phyloP scores from a whole-genome alignment of 2,888 invertebrate species.

The Tetropium fuscum region DNA sequence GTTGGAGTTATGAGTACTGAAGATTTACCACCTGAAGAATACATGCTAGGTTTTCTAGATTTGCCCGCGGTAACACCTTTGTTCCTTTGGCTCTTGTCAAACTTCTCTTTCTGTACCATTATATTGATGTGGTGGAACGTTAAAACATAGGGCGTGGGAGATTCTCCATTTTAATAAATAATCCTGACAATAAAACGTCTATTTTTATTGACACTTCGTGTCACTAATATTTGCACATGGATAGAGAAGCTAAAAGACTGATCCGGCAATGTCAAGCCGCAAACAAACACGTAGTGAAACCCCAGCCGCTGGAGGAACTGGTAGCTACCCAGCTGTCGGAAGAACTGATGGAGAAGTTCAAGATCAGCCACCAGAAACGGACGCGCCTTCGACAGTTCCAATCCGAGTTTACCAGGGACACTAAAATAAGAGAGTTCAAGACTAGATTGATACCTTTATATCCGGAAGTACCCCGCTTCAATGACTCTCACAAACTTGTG shows the following conservation, averaged over 20 bases:
- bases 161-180: too few relatives aligned
- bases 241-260: constrained; percentile 35
- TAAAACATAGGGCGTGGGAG: too few relatives aligned
- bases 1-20: too few relatives aligned
- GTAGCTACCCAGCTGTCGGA: constrained; percentile 54
- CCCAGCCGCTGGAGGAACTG: constrained; percentile 49
- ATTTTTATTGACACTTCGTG: too few relatives aligned
- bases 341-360: constrained; percentile 55
- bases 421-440: constrained; percentile 55
- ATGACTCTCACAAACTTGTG: constrained; percentile 65
- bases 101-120: constrained; percentile 23
- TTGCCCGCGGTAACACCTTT: constrained; percentile 17
- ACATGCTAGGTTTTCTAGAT: not conserved
- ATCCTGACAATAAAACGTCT: too few relatives aligned
- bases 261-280: constrained; percentile 40
- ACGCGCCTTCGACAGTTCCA: constrained; percentile 53
- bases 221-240: too few relatives aligned
- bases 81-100: constrained; percentile 3
- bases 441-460: constrained; percentile 54
- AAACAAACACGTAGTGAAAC: constrained; percentile 27
- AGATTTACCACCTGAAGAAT: constrained; percentile 26
- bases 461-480: constrained; percentile 54
- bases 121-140: too few relatives aligned
- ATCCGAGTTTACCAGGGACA: constrained; percentile 53
- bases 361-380: constrained; percentile 53